These are phyloP conservation scores for Strigamia crassipes DNA, from an alignment of 2,888 invertebrate species.

Conservation along the genomic window DNA sequence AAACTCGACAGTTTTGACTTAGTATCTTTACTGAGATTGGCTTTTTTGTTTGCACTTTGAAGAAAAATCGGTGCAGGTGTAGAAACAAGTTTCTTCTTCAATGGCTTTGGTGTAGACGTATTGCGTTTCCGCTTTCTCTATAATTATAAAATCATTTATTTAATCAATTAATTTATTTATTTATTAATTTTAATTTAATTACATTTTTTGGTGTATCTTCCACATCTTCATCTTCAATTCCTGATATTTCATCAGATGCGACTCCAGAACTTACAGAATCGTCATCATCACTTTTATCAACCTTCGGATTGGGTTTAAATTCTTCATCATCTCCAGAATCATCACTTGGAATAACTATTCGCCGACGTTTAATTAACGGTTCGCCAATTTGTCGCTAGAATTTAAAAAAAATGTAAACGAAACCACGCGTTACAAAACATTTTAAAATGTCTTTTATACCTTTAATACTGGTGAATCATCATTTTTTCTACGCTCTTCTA, in stretches of 20 bases:
- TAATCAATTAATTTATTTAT: not conserved
- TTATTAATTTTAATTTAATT: not conserved
- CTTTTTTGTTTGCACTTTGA: not conserved
- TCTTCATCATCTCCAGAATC: not conserved
- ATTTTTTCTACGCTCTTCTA: not conserved
- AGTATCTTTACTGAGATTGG: constrained; percentile 43
- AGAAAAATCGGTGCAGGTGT: not conserved
- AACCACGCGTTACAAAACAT: not conserved
- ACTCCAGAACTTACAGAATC: not conserved
- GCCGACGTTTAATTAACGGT: not conserved
- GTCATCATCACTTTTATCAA: not conserved
- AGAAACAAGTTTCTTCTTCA: not conserved
- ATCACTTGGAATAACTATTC: not conserved
- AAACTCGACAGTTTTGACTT: constrained; percentile 52
- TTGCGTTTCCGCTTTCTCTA: not conserved
- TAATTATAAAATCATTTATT: not conserved
- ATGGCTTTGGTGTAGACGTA: not conserved
- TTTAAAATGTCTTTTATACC: not conserved
- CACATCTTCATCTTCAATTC: not conserved
- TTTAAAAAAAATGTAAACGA: not conserved
- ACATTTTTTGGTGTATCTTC: not conserved
- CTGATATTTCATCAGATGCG: not conserved
- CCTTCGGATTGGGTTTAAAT: not conserved
- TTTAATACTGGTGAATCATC: not conserved
- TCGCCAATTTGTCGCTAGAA: not conserved